Evolutionary conservation across 2,888 invertebrate genomes (phyloP), one percentile per base, ranked within the genome.

Genomic region (Drosophila mimetica): DNA sequence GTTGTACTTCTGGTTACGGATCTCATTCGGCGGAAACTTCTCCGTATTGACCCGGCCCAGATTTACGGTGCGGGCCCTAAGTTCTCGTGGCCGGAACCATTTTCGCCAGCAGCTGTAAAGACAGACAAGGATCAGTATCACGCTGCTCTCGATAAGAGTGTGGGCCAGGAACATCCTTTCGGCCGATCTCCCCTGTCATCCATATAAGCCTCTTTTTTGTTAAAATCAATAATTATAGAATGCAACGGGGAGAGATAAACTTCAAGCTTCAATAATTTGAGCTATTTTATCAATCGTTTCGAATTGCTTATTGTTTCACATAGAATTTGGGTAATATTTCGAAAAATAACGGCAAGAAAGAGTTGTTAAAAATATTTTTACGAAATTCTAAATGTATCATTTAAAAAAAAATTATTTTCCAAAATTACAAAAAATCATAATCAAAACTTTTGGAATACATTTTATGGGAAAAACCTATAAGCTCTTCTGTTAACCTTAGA

Each of bases 1-100:
- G 92, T 97, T 99, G 93, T 99, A 99, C 94, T 99, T 99, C 93
- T 97, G 97, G 93, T 99, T 99, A 88, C 98, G 95, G 76, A 99
- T 98, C 88, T 97, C 96, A 93, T 99, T 99, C 66, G 97, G 95
- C 63, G 98, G 97, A 92, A 95, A 98, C 88, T 96, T 97, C 87
- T 97, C 97, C 54, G 94, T 93, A 76, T 94, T 95, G 42, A 95
- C 92, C 81, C 95, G 94, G 32, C 97, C 97, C 84, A 97, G 93
- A 86, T 94, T 93, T 80, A 97, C 96, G 42, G 95, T 95, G 82
- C 97, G 94, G 6, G 96, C 94, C 79, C 94, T 94, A 54, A 96
- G 92, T 90, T 96, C 96, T 77, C 95, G 94, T 81, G 95, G 95
- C 63, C 96, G 93, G 90, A 95, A 95, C 91, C 95, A 95, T 93